These are phyloP conservation scores for Thamnophis sirtalis DNA, from an alignment of 2,113 vertebrate species.

Conservation along the genomic window DNA sequence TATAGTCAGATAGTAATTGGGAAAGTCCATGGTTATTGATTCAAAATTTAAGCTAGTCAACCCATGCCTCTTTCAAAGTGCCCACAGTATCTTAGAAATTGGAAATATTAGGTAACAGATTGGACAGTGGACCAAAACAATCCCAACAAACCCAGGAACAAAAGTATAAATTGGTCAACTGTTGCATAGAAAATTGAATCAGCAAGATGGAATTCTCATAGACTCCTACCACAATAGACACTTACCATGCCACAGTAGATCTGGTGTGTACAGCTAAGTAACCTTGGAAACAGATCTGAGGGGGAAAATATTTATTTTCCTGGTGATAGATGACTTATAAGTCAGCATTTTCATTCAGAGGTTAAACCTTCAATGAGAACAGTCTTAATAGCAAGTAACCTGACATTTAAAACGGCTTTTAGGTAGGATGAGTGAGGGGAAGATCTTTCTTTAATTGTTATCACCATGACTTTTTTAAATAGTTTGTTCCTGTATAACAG, in stretches of 20 bases:
- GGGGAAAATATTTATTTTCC: background rate
- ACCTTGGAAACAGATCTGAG: background rate
- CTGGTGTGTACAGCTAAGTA: background rate
- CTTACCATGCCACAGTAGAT: too few relatives aligned
- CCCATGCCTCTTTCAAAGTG: background rate
- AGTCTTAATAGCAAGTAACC: background rate
- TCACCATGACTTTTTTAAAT: background rate
- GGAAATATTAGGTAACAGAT: background rate
- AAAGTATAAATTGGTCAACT: background rate
- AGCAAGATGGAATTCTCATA: background rate
- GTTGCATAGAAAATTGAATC: background rate
- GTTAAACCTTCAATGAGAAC: background rate
- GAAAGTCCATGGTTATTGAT: background rate
- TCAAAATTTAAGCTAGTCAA: background rate
- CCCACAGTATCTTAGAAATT: background rate
- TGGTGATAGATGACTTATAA: too few relatives aligned
- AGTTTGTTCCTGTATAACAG: background rate
- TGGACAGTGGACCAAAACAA: background rate
- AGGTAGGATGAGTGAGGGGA: background rate
- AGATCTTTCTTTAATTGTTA: background rate
- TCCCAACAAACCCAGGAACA: background rate
- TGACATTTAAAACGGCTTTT: background rate
- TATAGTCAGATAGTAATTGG: background rate
- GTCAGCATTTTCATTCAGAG: background rate
- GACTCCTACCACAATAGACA: background rate